Evolutionary conservation across 1,140 invertebrate species (phyloP), one percentile per base, ranked within the genome.

Genomic region (Zaprionus davidi): DNA sequence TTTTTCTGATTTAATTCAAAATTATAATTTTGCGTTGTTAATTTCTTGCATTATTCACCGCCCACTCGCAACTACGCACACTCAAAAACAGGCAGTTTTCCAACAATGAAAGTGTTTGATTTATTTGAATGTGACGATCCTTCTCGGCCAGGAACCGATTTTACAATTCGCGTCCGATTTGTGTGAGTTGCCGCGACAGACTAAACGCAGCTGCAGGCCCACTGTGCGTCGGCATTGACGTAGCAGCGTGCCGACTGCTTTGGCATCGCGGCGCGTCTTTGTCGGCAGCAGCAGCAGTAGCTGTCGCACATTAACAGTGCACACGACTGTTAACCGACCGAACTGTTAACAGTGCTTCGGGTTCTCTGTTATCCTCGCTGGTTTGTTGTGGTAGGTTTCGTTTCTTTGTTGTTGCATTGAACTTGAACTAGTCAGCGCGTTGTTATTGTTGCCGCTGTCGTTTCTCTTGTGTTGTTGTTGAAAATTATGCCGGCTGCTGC

Each of bases 161-260:
- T 9, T 17, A 9, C 17, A 13, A 44, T 57, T 68, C 58, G 76
- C 82, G 63, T 82, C 76, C 72, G 79, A 68, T 63, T 73, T 66
- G 76, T 77, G 79, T 76, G 71, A 77, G 79, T 79, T 79, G 49
- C 70, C 83, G 76, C 79, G 70, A 82, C 79, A 77, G 69, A 87
- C 82, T 86, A 70, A 82, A 63, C 44, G 46, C 34, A 44, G 26
- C 34, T 20, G 24, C 28, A 38, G 26, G 13, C 11, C 13, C 53
- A 49, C 46, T 20, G 46, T 20, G 20, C 46, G 17, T 59, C 38
- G 65, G 22, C 49, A 60, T 26, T 44, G 41, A 46, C 62, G 55
- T 49, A 46, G 56, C 34, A 22, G 22, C 34, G 3, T 6, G 3
- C 36, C 64, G 71, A 73, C 11, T 55, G 64, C 17, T 34, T 17